phyloP scores from a whole-genome alignment of 64 coral and sea anemone species.

The Orbicella faveolata region DNA sequence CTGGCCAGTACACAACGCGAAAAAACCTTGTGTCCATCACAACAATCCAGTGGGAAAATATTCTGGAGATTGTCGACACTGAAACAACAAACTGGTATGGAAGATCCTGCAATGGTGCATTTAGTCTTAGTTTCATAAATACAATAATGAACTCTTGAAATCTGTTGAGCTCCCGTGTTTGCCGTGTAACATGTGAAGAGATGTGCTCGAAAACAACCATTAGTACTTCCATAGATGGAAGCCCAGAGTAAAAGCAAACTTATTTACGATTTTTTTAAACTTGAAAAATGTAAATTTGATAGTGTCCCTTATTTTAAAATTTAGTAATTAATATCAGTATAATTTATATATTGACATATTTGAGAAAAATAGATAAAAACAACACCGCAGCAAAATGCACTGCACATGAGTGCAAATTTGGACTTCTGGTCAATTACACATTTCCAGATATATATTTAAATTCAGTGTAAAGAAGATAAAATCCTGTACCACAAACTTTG shows the following conservation, averaged over 20 bases:
- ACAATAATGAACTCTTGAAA: constrained; percentile 24
- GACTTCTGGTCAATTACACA: background rate
- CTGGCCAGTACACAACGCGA: too few relatives aligned
- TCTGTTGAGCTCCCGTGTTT: constrained; percentile 14
- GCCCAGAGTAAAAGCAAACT: constrained; percentile 12
- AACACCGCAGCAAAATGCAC: constrained; percentile 1
- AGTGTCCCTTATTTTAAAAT: too few relatives aligned
- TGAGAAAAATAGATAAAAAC: too few relatives aligned
- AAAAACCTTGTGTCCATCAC: too few relatives aligned
- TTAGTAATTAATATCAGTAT: too few relatives aligned
- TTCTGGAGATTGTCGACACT: too few relatives aligned
- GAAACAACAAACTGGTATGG: too few relatives aligned
- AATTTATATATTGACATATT: too few relatives aligned
- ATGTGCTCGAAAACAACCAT: constrained; percentile 27
- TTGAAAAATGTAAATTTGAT: too few relatives aligned
- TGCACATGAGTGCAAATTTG: background rate
- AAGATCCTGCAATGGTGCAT: too few relatives aligned
- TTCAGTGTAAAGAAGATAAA: constrained; percentile 17
- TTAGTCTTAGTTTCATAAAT: too few relatives aligned
- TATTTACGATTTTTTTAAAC: background rate
- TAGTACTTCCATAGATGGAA: constrained; percentile 29
- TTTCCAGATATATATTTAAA: constrained; percentile 14
- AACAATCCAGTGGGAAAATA: too few relatives aligned
- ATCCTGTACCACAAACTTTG: constrained; percentile 8
- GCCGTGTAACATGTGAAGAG: constrained; percentile 18